Conservation (phyloP, 1,140 invertebrate species). For the Helicoverpa zea region DNA sequence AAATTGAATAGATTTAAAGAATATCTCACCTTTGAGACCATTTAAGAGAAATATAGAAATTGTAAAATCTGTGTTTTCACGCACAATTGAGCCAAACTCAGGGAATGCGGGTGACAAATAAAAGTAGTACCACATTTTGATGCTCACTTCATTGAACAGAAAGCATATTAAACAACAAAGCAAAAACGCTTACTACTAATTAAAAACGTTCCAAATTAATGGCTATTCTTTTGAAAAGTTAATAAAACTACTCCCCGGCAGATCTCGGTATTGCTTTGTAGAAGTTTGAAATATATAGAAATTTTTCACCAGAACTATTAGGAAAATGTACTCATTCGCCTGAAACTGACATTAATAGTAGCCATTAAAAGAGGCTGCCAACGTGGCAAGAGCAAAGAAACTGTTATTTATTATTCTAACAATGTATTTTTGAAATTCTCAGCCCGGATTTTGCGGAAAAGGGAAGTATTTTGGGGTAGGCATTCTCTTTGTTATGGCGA, state of each 20-base stretch:
- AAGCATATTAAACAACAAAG: background rate
- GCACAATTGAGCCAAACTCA: too few relatives aligned
- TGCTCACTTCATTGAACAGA: background rate
- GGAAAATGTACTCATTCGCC: slow-evolving; percentile 30
- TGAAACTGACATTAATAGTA: slow-evolving; percentile 30
- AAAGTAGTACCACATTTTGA: background rate
- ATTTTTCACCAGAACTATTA: slow-evolving; percentile 24
- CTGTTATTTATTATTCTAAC: slow-evolving; percentile 23
- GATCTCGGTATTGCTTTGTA: background rate
- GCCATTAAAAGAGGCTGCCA: slow-evolving; percentile 34
- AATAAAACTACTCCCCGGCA: slow-evolving; percentile 4
- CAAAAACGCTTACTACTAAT: background rate
- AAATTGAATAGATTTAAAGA: too few relatives aligned
- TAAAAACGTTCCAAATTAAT: slow-evolving; percentile 12
- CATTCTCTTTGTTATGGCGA: background rate
- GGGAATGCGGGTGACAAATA: too few relatives aligned
- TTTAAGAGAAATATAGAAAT: too few relatives aligned
- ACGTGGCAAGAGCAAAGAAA: slow-evolving; percentile 9
- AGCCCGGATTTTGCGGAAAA: background rate
- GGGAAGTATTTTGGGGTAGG: background rate
- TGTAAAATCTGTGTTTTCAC: too few relatives aligned
- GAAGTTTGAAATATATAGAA: slow-evolving; percentile 23
- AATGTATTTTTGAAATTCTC: background rate
- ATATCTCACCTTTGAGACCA: too few relatives aligned
- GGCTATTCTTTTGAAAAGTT: background rate